Conservation (phyloP, 2,797 vertebrate species). For the Sebastes matsubarae region DNA sequence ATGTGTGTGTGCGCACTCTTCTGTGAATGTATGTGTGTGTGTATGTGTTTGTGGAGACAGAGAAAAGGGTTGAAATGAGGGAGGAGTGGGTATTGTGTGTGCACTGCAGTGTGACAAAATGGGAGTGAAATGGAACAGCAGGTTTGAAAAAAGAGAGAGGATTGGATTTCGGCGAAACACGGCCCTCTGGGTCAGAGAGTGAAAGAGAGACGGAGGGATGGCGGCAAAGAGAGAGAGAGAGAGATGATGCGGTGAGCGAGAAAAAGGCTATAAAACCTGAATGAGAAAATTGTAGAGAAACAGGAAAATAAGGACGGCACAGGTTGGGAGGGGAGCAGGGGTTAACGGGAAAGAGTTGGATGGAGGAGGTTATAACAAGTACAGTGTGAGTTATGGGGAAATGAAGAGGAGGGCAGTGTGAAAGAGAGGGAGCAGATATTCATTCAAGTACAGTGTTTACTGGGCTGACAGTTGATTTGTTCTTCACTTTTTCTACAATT, state of each 20-base stretch:
- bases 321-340: slow-evolving; percentile 11
- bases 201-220: slow-evolving; percentile 29
- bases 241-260: slow-evolving; percentile 21
- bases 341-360: slow-evolving; percentile 45
- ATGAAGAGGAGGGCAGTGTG: not conserved
- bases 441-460: slow-evolving; percentile 2
- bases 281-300: slow-evolving; percentile 35
- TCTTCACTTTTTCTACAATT: not conserved
- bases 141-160: slow-evolving; percentile 73
- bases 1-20: not conserved
- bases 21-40: not conserved
- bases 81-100: slow-evolving; percentile 69
- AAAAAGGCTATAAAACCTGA: slow-evolving; percentile 29
- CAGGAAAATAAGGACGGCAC: slow-evolving; percentile 28
- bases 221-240: slow-evolving; percentile 3
- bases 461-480: not conserved
- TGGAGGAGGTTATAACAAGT: slow-evolving; percentile 9
- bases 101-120: slow-evolving; percentile 78
- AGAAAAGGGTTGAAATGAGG: slow-evolving; percentile 52
- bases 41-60: slow-evolving; percentile 16
- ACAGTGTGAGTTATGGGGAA: slow-evolving; percentile 25
- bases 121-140: slow-evolving; percentile 78
- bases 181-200: slow-evolving; percentile 68
- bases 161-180: slow-evolving; percentile 77
- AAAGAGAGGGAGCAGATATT: slow-evolving; percentile 13